A percentile compares a stretch with the other conserved stretches of the same genome.
These are phyloP conservation scores for Coregonus suidteri DNA, from an alignment of 2,797 vertebrate species.

Conservation along the genomic window DNA sequence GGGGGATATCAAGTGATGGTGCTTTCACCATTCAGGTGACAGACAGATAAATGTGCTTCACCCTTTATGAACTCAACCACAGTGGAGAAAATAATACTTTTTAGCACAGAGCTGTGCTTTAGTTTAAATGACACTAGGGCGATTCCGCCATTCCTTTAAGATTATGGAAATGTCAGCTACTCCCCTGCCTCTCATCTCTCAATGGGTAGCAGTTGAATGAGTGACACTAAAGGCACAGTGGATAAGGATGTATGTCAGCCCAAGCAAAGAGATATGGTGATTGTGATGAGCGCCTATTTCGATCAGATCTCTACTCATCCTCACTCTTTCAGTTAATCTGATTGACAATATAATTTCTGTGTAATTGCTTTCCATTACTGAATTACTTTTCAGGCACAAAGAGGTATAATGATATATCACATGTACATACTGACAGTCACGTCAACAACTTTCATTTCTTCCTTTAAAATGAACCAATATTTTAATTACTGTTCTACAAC, in stretches of 20 bases:
- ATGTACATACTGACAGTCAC: conserved; percentile 15
- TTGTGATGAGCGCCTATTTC: conserved; percentile 53
- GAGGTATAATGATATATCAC: conserved; percentile 62
- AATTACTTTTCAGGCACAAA: conserved; percentile 61
- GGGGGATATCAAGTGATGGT: background rate
- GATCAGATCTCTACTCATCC: conserved; percentile 53
- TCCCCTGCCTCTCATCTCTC: conserved; percentile 40
- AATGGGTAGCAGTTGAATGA: conserved; percentile 33
- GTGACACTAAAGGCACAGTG: conserved; percentile 36
- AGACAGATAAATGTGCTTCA: conserved; percentile 56
- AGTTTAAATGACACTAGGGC: conserved; percentile 73
- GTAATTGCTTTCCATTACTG: conserved; percentile 67
- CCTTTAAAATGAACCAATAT: background rate
- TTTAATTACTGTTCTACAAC: background rate
- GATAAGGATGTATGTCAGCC: background rate
- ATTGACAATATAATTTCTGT: conserved; percentile 66
- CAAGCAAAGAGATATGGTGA: background rate
- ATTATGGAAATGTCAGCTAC: conserved; percentile 74
- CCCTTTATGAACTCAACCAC: conserved; percentile 67
- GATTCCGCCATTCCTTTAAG: conserved; percentile 64
- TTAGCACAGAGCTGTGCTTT: conserved; percentile 66
- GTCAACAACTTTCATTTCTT: conserved; percentile 32
- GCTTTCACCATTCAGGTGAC: background rate
- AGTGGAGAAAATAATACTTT: conserved; percentile 71
- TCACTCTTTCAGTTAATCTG: conserved; percentile 58